A percentile compares a stretch with the other conserved stretches of the same genome.
Evolutionary conservation across 92 coral and sea anemone species (phyloP).

Genomic region (Ricordea florida): DNA sequence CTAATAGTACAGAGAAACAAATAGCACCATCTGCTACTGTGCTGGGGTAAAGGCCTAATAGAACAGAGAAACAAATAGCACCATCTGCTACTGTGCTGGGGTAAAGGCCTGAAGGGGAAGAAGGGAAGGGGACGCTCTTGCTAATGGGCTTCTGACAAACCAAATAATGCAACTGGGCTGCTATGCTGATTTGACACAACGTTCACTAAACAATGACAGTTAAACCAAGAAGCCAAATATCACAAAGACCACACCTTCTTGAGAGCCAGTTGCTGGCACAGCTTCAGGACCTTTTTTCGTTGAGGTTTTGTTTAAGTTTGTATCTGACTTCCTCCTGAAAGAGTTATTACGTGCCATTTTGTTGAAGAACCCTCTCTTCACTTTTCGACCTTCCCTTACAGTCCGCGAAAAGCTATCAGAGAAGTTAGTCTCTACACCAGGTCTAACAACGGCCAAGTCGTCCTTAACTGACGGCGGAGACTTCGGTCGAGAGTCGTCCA

Average conservation of each 20-base stretch:
- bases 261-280: slow-evolving; percentile 35
- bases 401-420: slow-evolving; percentile 24
- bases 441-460: not conserved
- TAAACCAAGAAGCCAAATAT: no score
- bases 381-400: slow-evolving; percentile 61
- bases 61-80: no score
- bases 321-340: slow-evolving; percentile 76
- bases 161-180: no score
- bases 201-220: no score
- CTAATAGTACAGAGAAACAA: no score
- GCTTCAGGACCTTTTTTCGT: slow-evolving; percentile 25
- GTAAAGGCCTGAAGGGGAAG: no score
- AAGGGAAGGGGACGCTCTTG: no score
- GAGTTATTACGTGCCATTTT: slow-evolving; percentile 68
- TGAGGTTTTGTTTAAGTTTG: slow-evolving; percentile 51
- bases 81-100: no score
- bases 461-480: slow-evolving; percentile 25
- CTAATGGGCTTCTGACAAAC: no score
- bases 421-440: slow-evolving; percentile 27
- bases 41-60: no score
- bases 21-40: no score
- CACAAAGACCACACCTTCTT: slow-evolving; percentile 58
- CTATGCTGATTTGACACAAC: no score
- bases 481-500: slow-evolving; percentile 57
- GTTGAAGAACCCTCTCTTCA: slow-evolving; percentile 68